Conservation (phyloP, 35 echinoderm and acorn worm genomes). For the Apostichopus californicus region DNA sequence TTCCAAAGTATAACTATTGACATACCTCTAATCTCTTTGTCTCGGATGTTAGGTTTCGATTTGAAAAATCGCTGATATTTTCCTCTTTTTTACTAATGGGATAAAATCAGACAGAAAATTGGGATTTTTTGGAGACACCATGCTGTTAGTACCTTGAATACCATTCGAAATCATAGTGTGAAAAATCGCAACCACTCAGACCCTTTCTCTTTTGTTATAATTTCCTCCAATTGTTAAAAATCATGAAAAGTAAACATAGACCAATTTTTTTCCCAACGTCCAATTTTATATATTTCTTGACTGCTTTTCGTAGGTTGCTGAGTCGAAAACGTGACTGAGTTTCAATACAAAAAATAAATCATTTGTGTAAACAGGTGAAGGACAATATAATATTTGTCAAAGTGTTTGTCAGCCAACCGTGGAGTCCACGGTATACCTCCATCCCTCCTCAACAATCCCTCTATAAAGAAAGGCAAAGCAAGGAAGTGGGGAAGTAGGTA, state of each 20-base stretch:
- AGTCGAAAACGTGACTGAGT: not conserved
- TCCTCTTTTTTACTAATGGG: constrained; percentile 7
- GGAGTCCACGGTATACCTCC: too few species aligned
- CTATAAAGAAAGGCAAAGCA: too few species aligned
- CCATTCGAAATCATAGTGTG: constrained; percentile 5
- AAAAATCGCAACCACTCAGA: not conserved
- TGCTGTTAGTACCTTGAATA: constrained; percentile 37
- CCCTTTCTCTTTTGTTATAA: not conserved
- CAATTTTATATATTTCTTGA: not conserved
- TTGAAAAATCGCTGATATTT: not conserved
- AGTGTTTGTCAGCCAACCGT: not conserved
- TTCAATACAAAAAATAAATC: not conserved
- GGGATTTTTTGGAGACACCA: not conserved
- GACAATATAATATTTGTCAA: not conserved
- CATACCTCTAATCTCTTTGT: constrained; percentile 33
- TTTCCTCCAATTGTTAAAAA: constrained; percentile 7
- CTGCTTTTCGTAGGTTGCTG: not conserved
- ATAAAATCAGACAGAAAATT: constrained; percentile 19
- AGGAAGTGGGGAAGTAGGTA: too few species aligned
- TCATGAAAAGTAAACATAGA: constrained; percentile 14
- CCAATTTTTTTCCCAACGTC: not conserved
- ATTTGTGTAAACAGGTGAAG: constrained; percentile 21
- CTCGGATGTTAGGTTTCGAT: constrained; percentile 26
- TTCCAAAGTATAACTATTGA: not conserved
- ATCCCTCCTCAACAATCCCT: too few species aligned